Percentiles rank a stretch among this genome's conserved stretches.
These are phyloP conservation scores for Sylvietta virens DNA, from an alignment of 2,113 vertebrate genomes.

Conservation along the genomic window DNA sequence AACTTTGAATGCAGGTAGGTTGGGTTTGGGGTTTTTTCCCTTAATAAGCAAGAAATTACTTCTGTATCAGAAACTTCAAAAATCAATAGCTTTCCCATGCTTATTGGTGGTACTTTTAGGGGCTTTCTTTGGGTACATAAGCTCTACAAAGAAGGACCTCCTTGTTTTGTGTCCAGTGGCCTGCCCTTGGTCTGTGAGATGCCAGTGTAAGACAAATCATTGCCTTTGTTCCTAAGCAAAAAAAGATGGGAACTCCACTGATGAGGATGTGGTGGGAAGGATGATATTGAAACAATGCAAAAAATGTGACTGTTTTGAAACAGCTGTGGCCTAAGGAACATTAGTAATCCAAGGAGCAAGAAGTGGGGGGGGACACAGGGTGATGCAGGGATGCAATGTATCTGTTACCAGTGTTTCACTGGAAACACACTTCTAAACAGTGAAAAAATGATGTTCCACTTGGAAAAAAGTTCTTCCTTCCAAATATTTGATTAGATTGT, in stretches of 20 bases:
- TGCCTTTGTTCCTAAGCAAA: neutral
- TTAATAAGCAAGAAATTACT: neutral
- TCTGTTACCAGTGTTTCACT: neutral
- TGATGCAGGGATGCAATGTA: neutral
- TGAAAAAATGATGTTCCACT: neutral
- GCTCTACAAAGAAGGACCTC: neutral
- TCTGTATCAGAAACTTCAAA: neutral
- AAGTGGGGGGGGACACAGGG: neutral
- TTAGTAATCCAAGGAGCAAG: neutral
- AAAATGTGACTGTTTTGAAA: neutral
- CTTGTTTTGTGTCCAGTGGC: neutral
- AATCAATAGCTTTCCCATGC: neutral
- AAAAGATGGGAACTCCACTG: neutral
- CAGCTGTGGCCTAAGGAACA: conserved; percentile 18
- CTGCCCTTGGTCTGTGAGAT: neutral
- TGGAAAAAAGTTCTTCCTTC: neutral
- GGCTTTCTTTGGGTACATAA: neutral
- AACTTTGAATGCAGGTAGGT: neutral
- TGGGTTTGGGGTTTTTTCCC: neutral
- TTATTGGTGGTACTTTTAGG: neutral
- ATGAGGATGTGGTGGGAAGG: neutral
- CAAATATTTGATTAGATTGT: neutral
- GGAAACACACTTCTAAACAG: neutral
- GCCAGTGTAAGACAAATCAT: neutral
- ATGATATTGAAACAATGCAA: neutral